Conservation (phyloP, 1,140 invertebrate genomes). For the Trissolcus basalis region DNA sequence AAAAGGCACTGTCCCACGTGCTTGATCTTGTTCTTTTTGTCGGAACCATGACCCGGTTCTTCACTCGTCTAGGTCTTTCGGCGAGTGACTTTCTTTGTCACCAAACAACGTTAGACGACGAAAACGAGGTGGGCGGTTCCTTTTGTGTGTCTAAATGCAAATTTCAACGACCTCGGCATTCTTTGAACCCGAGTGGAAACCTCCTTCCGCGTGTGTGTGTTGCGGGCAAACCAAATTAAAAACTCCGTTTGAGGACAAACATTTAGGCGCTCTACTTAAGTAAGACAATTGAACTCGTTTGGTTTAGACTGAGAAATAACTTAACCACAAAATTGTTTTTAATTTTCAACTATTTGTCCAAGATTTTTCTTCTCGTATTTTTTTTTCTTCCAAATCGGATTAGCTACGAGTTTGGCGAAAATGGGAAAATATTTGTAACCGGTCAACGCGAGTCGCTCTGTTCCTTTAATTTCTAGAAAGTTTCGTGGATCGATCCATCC, state of each 20-base stretch:
- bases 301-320: no score
- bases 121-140: slow-evolving; percentile 11
- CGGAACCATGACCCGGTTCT: slow-evolving; percentile 34
- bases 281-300: no score
- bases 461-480: no score
- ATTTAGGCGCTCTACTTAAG: no score
- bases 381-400: no score
- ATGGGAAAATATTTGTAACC: no score
- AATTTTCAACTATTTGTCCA: no score
- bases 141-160: slow-evolving; percentile 54
- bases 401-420: no score
- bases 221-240: slow-evolving; percentile 25
- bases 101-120: slow-evolving; percentile 24
- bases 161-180: slow-evolving; percentile 47
- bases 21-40: slow-evolving; percentile 5
- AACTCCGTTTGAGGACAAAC: slow-evolving; percentile 11
- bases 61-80: slow-evolving; percentile 14
- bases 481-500: no score
- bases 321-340: no score
- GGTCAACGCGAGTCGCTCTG: no score
- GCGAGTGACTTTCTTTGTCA: slow-evolving; percentile 34
- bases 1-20: background rate
- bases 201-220: slow-evolving; percentile 9
- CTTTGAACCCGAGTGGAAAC: slow-evolving; percentile 20
- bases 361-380: no score